phyloP scores from a whole-genome alignment of 2,797 vertebrate genomes.

The Anolis apletophallus region DNA sequence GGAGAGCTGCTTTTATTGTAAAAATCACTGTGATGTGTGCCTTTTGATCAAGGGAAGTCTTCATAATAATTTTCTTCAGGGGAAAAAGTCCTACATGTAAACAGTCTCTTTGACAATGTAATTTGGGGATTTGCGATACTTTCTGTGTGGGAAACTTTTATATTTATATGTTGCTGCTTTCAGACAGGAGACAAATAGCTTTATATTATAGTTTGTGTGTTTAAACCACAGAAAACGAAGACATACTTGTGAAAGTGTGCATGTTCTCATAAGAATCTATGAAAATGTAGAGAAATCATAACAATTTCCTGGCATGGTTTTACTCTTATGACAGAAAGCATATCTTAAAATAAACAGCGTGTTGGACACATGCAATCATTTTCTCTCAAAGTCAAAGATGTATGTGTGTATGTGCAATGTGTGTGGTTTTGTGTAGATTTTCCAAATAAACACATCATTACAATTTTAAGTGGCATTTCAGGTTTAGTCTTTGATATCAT shows the following conservation, averaged over 20 bases:
- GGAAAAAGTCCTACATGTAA: slow-evolving; percentile 21
- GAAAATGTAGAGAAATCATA: slow-evolving; percentile 56
- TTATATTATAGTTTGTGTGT: slow-evolving; percentile 16
- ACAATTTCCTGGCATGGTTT: slow-evolving; percentile 52
- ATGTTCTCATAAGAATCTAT: slow-evolving; percentile 58
- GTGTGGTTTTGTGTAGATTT: slow-evolving; percentile 40
- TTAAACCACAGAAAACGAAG: slow-evolving; percentile 38
- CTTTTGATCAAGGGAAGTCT: slow-evolving; percentile 42
- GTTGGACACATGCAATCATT: slow-evolving; percentile 32
- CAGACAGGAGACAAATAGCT: slow-evolving; percentile 34
- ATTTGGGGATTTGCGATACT: slow-evolving; percentile 30
- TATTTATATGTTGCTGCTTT: slow-evolving; percentile 33
- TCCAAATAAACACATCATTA: slow-evolving; percentile 52
- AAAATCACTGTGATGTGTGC: slow-evolving; percentile 18
- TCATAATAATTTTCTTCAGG: slow-evolving; percentile 35
- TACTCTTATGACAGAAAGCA: slow-evolving; percentile 53
- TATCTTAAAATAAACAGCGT: slow-evolving; percentile 56
- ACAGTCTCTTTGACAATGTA: slow-evolving; percentile 36
- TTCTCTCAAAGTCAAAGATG: slow-evolving; percentile 2
- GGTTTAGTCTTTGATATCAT: background rate
- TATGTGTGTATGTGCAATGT: background rate
- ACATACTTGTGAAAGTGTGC: slow-evolving; percentile 14
- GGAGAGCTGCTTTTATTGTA: slow-evolving; percentile 16
- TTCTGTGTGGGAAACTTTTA: slow-evolving; percentile 32
- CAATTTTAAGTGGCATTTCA: slow-evolving; percentile 19